A percentile compares a stretch with the other conserved stretches of the same genome.
Evolutionary conservation across 1,140 invertebrate genomes (phyloP).

Genomic region (Catajapyx aquilonaris): DNA sequence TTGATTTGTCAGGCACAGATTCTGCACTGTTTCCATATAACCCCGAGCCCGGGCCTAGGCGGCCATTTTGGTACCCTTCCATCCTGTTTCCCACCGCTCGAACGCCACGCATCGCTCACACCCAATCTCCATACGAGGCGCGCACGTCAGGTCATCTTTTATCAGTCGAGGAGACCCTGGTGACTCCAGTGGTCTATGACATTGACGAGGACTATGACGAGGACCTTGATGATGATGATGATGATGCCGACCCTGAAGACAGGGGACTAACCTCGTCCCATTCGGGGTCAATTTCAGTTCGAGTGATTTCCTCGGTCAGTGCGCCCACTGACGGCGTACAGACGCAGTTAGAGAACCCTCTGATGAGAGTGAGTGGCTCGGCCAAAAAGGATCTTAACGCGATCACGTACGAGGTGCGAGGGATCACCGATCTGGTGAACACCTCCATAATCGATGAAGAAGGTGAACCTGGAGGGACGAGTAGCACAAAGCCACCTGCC

Average conservation of each 20-base stretch:
- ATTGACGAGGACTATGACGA: background rate
- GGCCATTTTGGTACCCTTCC: slow-evolving; percentile 29
- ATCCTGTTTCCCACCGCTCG: slow-evolving; percentile 26
- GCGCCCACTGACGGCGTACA: slow-evolving; percentile 23
- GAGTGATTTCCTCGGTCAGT: slow-evolving; percentile 24
- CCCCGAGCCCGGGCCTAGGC: slow-evolving; percentile 24
- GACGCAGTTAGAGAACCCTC: slow-evolving; percentile 28
- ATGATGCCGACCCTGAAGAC: slow-evolving; percentile 3
- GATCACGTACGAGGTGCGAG: slow-evolving; percentile 5
- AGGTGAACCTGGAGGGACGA: slow-evolving; percentile 7
- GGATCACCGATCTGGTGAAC: slow-evolving; percentile 8
- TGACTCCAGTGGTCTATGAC: slow-evolving; percentile 20
- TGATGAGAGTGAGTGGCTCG: slow-evolving; percentile 17
- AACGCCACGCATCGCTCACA: slow-evolving; percentile 17
- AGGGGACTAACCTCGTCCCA: slow-evolving; percentile 21
- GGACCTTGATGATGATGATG: background rate
- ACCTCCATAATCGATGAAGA: slow-evolving; percentile 8
- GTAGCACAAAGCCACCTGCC: no score
- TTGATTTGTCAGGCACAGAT: slow-evolving; percentile 30
- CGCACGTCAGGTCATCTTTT: slow-evolving; percentile 15
- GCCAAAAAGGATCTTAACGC: slow-evolving; percentile 8
- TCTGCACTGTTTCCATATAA: slow-evolving; percentile 26
- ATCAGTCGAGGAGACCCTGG: slow-evolving; percentile 20
- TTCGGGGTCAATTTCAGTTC: slow-evolving; percentile 23
- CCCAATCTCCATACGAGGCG: slow-evolving; percentile 13